Evolutionary conservation across 2,888 invertebrate genomes (phyloP), one percentile per base, ranked within the genome.

Genomic region (Agonopterix heracliana): DNA sequence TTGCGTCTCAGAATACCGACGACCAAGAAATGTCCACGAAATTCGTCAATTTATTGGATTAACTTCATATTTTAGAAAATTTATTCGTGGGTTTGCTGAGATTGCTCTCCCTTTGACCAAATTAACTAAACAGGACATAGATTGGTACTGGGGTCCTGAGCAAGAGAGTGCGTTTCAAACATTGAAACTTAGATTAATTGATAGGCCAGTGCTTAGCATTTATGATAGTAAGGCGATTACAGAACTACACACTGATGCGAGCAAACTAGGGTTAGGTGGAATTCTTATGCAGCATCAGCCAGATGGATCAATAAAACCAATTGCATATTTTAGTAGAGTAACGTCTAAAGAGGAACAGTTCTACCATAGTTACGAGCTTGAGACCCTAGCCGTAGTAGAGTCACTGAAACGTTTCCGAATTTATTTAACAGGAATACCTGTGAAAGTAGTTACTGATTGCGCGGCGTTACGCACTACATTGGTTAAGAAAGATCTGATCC

Each of bases 331-430:
- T 50, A 75, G 71, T 50, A 46, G 61, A 9, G 61, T 62, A 3
- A 66, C 66, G 0, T 54, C 54, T 40, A 45, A 35, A 1, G 63
- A 63, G 10, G 68, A 68, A 65, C 47, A 50, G 3, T 43, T 54
- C 1, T 72, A 64, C 46, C 64, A 63, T 65, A 76, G 54, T 60
- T 77, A 74, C 50, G 72, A 77, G 43, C 54, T 77, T 0, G 57
- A 76, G 49, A 70, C 71, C 0, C 51, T 74, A 1, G 71, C 71
- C 0, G 68, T 71, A 41, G 61, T 63, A 1, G 61, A 63, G 53
- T 61, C 66, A 0, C 48, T 73, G 4, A 53, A 55, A 11, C 46
- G 49, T 3, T 64, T 66, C 47, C 45, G 64, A 0, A 55, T 63
- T 0, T 66, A 66, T 45, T 12, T 64, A 0, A 10, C 56, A 5